phyloP scores from a whole-genome alignment of 2,113 vertebrate genomes.

The Oncorhynchus clarkii region DNA sequence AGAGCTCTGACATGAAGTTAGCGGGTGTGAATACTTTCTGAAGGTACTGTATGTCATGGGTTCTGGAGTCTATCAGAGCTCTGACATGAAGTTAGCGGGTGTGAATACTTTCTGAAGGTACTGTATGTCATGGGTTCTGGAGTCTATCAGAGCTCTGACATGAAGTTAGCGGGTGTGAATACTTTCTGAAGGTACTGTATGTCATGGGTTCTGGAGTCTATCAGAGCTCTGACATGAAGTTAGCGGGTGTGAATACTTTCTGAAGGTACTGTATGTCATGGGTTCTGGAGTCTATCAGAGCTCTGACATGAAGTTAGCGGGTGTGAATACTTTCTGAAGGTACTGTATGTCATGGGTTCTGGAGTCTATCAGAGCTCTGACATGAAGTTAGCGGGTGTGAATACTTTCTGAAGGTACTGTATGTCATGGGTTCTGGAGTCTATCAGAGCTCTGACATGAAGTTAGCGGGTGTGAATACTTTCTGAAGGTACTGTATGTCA shows the following conservation, averaged over 20 bases:
- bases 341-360: constrained; percentile 24
- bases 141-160: constrained; percentile 26
- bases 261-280: too few species aligned
- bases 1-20: constrained; percentile 31
- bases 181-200: not conserved
- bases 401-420: too few species aligned
- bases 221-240: constrained; percentile 34
- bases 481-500: too few species aligned
- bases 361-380: constrained; percentile 18
- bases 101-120: too few species aligned
- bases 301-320: too few species aligned
- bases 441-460: constrained; percentile 33
- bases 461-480: constrained; percentile 14
- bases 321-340: too few species aligned
- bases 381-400: constrained; percentile 15
- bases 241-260: constrained; percentile 15
- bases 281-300: too few species aligned
- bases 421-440: constrained; percentile 31
- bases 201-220: constrained; percentile 24
- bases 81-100: too few species aligned
- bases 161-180: not conserved
- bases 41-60: too few species aligned
- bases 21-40: too few species aligned
- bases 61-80: too few species aligned
- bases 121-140: constrained; percentile 28